A percentile compares a stretch with the other conserved stretches of the same genome.
Evolutionary conservation across 1,140 invertebrate genomes (phyloP).

Genomic region (Cataglyphis hispanica): DNA sequence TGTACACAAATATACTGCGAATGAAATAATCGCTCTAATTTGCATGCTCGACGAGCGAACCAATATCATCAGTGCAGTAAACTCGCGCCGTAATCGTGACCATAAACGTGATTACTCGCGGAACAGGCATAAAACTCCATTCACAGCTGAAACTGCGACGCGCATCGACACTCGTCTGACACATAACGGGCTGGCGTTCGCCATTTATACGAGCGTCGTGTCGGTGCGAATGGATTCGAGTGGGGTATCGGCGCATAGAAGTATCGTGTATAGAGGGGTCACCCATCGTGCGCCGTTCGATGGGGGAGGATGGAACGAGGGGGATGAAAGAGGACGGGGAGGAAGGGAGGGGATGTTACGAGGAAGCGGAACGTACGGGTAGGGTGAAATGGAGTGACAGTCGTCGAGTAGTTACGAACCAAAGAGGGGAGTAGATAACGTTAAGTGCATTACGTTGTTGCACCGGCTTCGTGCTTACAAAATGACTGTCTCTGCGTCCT

Average conservation of each 20-base stretch:
- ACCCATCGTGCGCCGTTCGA: conserved; percentile 15
- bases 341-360: background rate
- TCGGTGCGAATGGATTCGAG: conserved; percentile 38
- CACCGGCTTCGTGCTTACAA: conserved; percentile 69
- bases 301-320: background rate
- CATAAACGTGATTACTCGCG: conserved; percentile 24
- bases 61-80: background rate
- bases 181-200: conserved; percentile 37
- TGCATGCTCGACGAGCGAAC: background rate
- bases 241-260: conserved; percentile 9
- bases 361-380: conserved; percentile 35
- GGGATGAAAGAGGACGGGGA: background rate
- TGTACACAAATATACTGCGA: conserved; percentile 3
- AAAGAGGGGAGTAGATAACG: conserved; percentile 71
- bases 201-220: conserved; percentile 38
- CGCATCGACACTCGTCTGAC: conserved; percentile 43
- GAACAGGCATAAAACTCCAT: conserved; percentile 29
- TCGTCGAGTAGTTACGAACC: conserved; percentile 66
- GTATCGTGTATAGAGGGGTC: conserved; percentile 9
- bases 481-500: conserved; percentile 63
- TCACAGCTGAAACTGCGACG: conserved; percentile 2
- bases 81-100: conserved; percentile 51
- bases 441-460: conserved; percentile 76
- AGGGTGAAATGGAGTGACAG: conserved; percentile 71
- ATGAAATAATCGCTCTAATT: background rate